A percentile compares a stretch with the other conserved stretches of the same genome.
Conservation (phyloP, 2,797 vertebrate species). For the Girardinus metallicus region DNA sequence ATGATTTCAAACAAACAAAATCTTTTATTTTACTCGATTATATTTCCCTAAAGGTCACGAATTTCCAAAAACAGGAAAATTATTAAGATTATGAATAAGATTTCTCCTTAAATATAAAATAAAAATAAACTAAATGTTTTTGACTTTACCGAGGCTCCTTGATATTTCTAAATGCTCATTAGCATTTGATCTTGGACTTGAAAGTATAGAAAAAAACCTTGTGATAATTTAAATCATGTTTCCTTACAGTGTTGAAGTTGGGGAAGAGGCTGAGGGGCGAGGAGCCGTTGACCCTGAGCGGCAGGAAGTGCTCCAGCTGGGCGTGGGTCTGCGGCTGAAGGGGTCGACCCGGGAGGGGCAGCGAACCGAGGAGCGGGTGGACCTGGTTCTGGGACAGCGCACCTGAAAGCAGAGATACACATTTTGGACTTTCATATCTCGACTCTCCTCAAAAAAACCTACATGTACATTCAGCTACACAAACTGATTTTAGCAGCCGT, state of each 20-base stretch:
- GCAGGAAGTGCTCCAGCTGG: constrained; percentile 92
- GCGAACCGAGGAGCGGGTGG: constrained; percentile 89
- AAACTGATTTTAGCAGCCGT: constrained; percentile 12
- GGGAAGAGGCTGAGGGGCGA: constrained; percentile 93
- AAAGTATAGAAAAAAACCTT: neutral
- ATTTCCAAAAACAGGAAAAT: too few relatives aligned
- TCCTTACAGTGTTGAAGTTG: constrained; percentile 94
- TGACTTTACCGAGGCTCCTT: neutral
- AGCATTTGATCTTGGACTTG: neutral
- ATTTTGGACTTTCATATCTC: constrained; percentile 1
- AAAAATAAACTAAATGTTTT: neutral
- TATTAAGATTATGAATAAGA: too few relatives aligned
- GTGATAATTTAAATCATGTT: neutral
- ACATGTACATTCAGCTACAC: neutral
- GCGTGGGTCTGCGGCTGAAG: constrained; percentile 79
- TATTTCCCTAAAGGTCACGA: neutral
- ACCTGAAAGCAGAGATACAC: constrained; percentile 44
- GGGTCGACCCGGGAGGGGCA: constrained; percentile 86
- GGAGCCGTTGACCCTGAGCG: constrained; percentile 91
- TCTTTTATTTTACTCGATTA: neutral
- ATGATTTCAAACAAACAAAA: neutral
- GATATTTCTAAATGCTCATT: neutral
- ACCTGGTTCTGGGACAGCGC: constrained; percentile 81
- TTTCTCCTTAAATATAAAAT: neutral
- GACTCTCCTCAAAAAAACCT: neutral